Evolutionary conservation across 2,888 invertebrate genomes (phyloP), one percentile per base, ranked within the genome.

Genomic region (Spicauda simplicius): DNA sequence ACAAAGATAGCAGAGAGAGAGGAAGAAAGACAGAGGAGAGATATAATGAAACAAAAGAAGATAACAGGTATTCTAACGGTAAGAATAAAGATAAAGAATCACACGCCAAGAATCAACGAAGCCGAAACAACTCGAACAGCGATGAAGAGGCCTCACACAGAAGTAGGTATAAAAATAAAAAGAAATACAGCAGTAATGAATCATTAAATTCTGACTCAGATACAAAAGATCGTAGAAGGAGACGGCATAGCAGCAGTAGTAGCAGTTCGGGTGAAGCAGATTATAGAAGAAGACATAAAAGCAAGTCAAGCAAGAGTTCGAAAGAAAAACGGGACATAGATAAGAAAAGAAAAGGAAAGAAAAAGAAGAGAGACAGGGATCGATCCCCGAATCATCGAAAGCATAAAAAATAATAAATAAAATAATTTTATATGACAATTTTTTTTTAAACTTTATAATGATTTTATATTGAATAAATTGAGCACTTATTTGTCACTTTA

Each of bases 271-370:
- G 79, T 30, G 74, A 74, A 25, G 75, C 77, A 8, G 79, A 79
- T n/a, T 75, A 80, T 37, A 78, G 76, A 61, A 78, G 74, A 55
- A 76, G 72, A 68, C 65, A 76, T 58, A 86, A 75, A 80, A 79
- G 71, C 71, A 91, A 87, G 61, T 91, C 84, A 70, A 88, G 84
- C 73, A 82, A 79, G 68, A 86, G 87, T 2, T 77, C 86, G 1
- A 90, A 91, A 73, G 87, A 86, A 71, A 90, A 84, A 71, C 88
- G 89, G 75, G 94, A 94, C 72, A 94, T 90, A 73, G 94, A 94
- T 74, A 94, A 94, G 75, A 94, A 94, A 73, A 88, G 94, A 68
- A 95, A 94, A 76, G 94, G 94, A 2, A 93, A 94, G 70, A 94
- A 94, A 78, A 94, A 90, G 82, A 91, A 86, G 73, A 86, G 90